These are phyloP conservation scores for Discoglossus pictus DNA, from an alignment of 2,797 vertebrate species.

Conservation along the genomic window DNA sequence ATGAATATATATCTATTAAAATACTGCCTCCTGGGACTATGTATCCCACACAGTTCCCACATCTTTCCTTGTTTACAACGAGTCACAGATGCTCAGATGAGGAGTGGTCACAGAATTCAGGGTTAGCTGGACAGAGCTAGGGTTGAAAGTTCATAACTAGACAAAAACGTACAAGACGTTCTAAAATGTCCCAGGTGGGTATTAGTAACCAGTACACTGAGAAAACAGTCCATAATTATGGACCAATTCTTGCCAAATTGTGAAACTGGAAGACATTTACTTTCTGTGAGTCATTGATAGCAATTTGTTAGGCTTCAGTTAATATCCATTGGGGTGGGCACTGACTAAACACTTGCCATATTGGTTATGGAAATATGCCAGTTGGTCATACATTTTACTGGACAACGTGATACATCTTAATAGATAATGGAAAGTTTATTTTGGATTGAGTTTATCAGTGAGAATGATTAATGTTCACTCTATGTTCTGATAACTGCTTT, in stretches of 20 bases:
- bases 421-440: too few relatives aligned
- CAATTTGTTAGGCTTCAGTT: constrained; percentile 31
- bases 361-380: too few relatives aligned
- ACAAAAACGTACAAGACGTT: constrained; percentile 1
- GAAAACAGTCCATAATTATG: neutral
- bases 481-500: too few relatives aligned
- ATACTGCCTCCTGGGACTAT: neutral
- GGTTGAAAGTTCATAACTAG: neutral
- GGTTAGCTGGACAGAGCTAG: neutral
- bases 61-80: neutral
- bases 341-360: too few relatives aligned
- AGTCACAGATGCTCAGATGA: constrained; percentile 1
- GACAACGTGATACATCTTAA: too few relatives aligned
- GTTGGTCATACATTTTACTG: too few relatives aligned
- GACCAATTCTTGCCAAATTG: constrained; percentile 5
- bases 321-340: too few relatives aligned
- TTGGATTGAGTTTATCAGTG: too few relatives aligned
- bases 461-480: too few relatives aligned
- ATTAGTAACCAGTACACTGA: neutral
- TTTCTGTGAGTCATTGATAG: neutral
- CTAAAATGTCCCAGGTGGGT: constrained; percentile 1
- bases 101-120: constrained; percentile 4
- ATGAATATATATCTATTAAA: too few relatives aligned
- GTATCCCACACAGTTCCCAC: constrained; percentile 1
- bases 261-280: too few relatives aligned